A percentile compares a stretch with the other conserved stretches of the same genome.
Evolutionary conservation across 1,140 invertebrate genomes (phyloP).

Genomic region (Papilio aristodemus): DNA sequence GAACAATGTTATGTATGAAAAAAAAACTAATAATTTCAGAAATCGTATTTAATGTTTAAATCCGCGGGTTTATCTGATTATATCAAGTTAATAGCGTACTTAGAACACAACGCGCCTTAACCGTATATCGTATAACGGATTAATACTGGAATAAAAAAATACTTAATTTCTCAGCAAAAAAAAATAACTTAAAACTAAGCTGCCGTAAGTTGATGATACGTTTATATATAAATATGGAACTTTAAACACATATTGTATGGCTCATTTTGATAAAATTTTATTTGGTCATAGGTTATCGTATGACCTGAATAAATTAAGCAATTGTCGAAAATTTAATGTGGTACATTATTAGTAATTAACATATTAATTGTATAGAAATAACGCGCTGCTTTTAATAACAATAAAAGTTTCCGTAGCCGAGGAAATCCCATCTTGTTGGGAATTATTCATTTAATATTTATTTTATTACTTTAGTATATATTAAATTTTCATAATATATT

Average conservation of each 20-base stretch:
- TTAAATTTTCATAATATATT: no score
- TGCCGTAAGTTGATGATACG: no score
- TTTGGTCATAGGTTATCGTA: slow-evolving; percentile 6
- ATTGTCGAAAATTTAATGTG: not conserved
- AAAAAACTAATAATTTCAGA: not conserved
- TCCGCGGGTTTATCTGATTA: not conserved
- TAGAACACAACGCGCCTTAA: not conserved
- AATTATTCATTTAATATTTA: no score
- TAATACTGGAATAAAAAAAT: not conserved
- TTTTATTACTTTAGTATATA: no score
- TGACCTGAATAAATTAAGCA: not conserved
- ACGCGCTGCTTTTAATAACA: no score
- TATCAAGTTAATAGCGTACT: not conserved
- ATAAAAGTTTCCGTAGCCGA: no score
- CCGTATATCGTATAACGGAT: not conserved
- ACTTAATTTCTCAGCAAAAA: no score
- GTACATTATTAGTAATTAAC: not conserved
- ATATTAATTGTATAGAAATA: not conserved
- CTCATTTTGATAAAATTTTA: not conserved
- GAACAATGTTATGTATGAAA: not conserved
- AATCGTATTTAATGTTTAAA: not conserved
- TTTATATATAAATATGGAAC: not conserved
- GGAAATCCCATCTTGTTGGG: no score
- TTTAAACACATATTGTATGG: not conserved
- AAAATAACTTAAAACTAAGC: no score